phyloP scores from a whole-genome alignment of 53 echinoderm and acorn worm species.

The Actinopyga echinites region DNA sequence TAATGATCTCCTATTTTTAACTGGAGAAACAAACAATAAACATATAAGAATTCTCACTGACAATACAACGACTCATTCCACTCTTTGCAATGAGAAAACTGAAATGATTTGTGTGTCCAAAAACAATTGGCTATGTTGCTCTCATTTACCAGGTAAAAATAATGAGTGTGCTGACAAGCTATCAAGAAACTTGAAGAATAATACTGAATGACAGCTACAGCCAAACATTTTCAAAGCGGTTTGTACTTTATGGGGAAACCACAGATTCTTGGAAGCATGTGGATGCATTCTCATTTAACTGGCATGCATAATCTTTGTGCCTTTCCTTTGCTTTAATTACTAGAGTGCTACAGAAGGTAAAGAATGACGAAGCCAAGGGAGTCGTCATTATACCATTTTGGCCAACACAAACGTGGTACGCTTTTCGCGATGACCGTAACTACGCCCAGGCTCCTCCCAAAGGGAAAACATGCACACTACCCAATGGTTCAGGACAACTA shows the following conservation, averaged over 20 bases:
- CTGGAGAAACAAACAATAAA: not conserved
- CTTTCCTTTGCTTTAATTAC: slow-evolving; percentile 8
- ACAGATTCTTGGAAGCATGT: not conserved
- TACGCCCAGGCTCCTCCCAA: too few species aligned
- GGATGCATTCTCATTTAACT: slow-evolving; percentile 8
- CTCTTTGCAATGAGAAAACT: not conserved
- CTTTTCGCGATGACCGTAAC: slow-evolving; percentile 3
- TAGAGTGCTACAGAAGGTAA: slow-evolving; percentile 5
- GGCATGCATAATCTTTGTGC: not conserved
- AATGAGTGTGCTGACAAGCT: not conserved
- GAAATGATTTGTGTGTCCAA: not conserved
- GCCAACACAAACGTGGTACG: slow-evolving; percentile 9
- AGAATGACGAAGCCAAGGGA: not conserved
- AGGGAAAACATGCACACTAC: too few species aligned
- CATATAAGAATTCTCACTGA: not conserved
- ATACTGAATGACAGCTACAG: slow-evolving; percentile 27
- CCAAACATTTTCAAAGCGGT: slow-evolving; percentile 30
- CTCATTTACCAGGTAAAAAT: slow-evolving; percentile 31
- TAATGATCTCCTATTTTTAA: slow-evolving; percentile 4
- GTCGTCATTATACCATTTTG: not conserved
- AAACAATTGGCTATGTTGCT: too few species aligned
- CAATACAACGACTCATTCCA: slow-evolving; percentile 20
- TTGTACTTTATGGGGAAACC: slow-evolving; percentile 16
- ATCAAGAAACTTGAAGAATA: not conserved
- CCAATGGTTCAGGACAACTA: too few species aligned